A percentile compares a stretch with the other conserved stretches of the same genome.
Evolutionary conservation across 2,113 vertebrate genomes (phyloP).

Genomic region (Cynopterus brachyotis): DNA sequence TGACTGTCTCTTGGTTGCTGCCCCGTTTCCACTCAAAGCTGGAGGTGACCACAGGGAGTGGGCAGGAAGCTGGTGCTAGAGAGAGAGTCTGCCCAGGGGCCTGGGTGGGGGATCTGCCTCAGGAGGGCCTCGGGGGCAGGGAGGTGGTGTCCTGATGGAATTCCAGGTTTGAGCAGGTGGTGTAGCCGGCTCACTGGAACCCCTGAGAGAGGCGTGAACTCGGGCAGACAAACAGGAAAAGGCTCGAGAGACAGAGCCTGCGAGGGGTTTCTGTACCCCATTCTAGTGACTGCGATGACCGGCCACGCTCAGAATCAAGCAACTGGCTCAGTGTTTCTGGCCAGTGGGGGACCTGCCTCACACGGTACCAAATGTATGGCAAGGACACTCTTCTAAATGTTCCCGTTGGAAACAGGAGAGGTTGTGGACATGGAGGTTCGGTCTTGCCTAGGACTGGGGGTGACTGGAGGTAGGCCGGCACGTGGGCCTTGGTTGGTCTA

Average conservation of each 20-base stretch:
- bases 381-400: not conserved
- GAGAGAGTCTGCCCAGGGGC: not conserved
- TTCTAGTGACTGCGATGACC: not conserved
- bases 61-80: not conserved
- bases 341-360: not conserved
- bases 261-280: not conserved
- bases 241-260: not conserved
- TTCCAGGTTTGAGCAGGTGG: not conserved
- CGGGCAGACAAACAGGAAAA: not conserved
- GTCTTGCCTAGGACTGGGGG: not conserved
- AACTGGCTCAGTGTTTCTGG: not conserved
- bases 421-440: not conserved
- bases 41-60: not conserved
- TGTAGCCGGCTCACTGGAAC: not conserved
- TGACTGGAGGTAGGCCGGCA: not conserved
- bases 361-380: not conserved
- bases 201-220: not conserved
- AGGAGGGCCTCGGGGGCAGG: not conserved
- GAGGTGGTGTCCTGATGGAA: not conserved
- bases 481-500: not conserved
- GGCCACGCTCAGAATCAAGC: not conserved
- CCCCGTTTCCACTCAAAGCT: not conserved
- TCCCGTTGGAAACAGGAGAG: not conserved
- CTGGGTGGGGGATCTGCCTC: not conserved
- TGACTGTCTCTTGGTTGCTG: not conserved